These are phyloP conservation scores for Agelas oroides DNA, from an alignment of 37 sponge, comb jelly and placozoan species.

Conservation along the genomic window DNA sequence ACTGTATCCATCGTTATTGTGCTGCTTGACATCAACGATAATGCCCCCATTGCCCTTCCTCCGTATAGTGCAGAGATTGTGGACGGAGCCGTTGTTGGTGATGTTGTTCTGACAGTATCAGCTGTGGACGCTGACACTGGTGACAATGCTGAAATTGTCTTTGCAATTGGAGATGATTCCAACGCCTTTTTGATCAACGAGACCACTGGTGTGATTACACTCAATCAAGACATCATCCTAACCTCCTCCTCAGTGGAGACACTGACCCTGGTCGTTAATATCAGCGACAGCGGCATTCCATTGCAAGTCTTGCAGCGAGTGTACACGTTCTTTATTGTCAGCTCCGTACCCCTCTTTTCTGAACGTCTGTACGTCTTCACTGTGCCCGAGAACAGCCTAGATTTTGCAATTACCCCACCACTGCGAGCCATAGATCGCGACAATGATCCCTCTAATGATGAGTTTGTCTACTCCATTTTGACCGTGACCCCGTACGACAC, in stretches of 20 bases:
- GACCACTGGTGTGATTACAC: slow-evolving; percentile 32
- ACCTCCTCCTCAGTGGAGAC: not conserved
- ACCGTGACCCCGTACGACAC: slow-evolving; percentile 59
- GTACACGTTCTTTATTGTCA: slow-evolving; percentile 48
- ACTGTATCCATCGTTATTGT: slow-evolving; percentile 25
- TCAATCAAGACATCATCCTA: slow-evolving; percentile 1
- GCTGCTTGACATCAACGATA: slow-evolving; percentile 82
- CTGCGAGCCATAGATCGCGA: slow-evolving; percentile 63
- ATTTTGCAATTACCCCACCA: not conserved
- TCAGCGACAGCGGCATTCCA: slow-evolving; percentile 45
- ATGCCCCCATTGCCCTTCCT: slow-evolving; percentile 57
- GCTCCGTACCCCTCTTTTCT: slow-evolving; percentile 52
- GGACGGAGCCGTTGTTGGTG: slow-evolving; percentile 44
- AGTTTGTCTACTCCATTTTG: slow-evolving; percentile 56
- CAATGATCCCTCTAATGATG: slow-evolving; percentile 40
- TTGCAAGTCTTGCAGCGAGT: not conserved
- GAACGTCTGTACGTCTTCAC: slow-evolving; percentile 18
- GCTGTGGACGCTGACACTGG: slow-evolving; percentile 75
- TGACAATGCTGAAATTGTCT: slow-evolving; percentile 59
- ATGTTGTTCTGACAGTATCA: slow-evolving; percentile 6
- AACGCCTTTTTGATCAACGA: slow-evolving; percentile 33
- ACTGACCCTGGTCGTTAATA: slow-evolving; percentile 10
- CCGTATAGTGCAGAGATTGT: slow-evolving; percentile 22
- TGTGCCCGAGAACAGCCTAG: slow-evolving; percentile 39
- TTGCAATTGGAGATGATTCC: slow-evolving; percentile 14